Percentiles rank a stretch among this genome's conserved stretches.
Evolutionary conservation across 2,797 vertebrate genomes (phyloP).

Genomic region (Helicolenus hilgendorfi): DNA sequence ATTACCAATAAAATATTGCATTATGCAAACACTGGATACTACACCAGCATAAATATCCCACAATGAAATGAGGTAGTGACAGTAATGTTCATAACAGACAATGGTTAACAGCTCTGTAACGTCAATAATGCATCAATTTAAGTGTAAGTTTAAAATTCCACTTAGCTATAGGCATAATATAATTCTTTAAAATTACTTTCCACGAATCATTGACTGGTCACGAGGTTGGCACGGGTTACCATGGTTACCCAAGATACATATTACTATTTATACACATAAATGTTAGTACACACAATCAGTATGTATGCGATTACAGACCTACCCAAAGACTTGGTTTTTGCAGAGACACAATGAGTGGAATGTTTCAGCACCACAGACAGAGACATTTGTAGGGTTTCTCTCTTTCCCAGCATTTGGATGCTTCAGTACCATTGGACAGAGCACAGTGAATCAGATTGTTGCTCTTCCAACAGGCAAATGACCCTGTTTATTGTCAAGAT

Average conservation of each 20-base stretch:
- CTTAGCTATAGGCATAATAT: neutral
- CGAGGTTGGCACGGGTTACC: too few species aligned
- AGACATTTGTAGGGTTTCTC: neutral
- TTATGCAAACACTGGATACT: too few species aligned
- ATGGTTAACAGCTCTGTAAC: neutral
- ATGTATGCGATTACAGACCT: neutral
- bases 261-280: too few species aligned
- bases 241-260: too few species aligned
- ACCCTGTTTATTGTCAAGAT: neutral
- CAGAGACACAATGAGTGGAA: neutral
- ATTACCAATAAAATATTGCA: too few species aligned
- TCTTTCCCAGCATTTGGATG: neutral
- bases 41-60: too few species aligned
- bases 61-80: too few species aligned
- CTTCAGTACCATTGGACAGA: neutral
- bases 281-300: too few species aligned
- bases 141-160: neutral
- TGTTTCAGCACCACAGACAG: constrained; percentile 25
- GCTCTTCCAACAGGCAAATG: neutral
- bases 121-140: neutral
- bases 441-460: neutral
- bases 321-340: neutral
- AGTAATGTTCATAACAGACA: neutral
- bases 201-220: neutral
- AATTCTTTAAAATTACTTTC: too few species aligned